Conservation (phyloP, 2,888 invertebrate genomes). For the Amphipyra berbera region DNA sequence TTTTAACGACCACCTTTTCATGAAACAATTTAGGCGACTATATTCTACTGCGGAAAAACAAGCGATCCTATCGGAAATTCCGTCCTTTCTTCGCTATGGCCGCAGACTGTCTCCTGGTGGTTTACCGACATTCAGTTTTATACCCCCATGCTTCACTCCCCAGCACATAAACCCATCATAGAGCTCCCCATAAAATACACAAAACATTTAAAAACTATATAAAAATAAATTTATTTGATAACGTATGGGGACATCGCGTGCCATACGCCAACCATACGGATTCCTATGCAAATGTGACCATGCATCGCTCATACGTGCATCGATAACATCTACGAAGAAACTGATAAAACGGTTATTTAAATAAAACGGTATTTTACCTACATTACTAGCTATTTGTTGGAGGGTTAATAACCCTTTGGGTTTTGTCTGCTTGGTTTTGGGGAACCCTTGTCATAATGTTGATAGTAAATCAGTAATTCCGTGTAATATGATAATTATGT, state of each 20-base stretch:
- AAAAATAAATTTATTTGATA: slow-evolving; percentile 48
- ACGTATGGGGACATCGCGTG: slow-evolving; percentile 62
- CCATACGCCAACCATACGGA: slow-evolving; percentile 45
- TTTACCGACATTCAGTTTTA: slow-evolving; percentile 11
- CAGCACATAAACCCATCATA: slow-evolving; percentile 31
- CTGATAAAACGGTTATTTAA: slow-evolving; percentile 34
- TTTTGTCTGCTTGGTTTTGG: neutral
- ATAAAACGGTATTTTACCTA: slow-evolving; percentile 25
- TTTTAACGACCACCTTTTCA: too few species aligned
- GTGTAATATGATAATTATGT: slow-evolving; percentile 32
- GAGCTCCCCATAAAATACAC: slow-evolving; percentile 35
- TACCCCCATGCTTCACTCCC: slow-evolving; percentile 1
- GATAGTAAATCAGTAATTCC: slow-evolving; percentile 30
- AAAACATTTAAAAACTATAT: slow-evolving; percentile 40
- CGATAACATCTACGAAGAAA: slow-evolving; percentile 44
- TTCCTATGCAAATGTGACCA: slow-evolving; percentile 55
- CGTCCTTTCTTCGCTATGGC: too few species aligned
- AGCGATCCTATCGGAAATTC: too few species aligned
- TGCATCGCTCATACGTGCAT: slow-evolving; percentile 51
- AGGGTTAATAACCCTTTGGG: slow-evolving; percentile 16
- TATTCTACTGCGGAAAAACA: too few species aligned
- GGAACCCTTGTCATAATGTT: slow-evolving; percentile 13
- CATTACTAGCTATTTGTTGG: slow-evolving; percentile 1
- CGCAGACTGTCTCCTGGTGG: neutral
- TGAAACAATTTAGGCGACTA: too few species aligned